Evolutionary conservation across 2,797 vertebrate genomes (phyloP).

Genomic region (Sciurus carolinensis): DNA sequence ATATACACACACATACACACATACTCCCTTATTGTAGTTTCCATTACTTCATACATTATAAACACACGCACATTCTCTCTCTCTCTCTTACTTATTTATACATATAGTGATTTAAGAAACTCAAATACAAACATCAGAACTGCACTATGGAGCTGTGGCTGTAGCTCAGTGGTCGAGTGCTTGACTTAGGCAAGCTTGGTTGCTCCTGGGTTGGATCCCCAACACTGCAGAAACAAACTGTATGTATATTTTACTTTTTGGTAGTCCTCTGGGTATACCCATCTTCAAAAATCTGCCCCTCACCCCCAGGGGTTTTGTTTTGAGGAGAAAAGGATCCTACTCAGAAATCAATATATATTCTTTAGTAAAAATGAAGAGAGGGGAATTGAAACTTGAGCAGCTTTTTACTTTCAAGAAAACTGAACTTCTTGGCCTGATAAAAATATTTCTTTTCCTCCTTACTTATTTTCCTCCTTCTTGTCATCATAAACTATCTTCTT

Average conservation of each 20-base stretch:
- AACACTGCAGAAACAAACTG: background rate
- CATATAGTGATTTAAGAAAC: background rate
- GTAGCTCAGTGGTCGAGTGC: too few species aligned
- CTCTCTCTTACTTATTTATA: background rate
- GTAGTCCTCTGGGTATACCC: background rate
- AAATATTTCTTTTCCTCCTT: background rate
- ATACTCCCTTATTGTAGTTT: background rate
- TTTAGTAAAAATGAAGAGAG: constrained; percentile 14
- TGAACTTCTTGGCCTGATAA: constrained; percentile 12
- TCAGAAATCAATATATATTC: background rate
- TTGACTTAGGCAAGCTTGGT: background rate
- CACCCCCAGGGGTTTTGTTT: background rate
- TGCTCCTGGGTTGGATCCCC: background rate
- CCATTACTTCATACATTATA: too few species aligned
- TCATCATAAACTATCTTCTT: background rate
- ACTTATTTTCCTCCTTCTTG: background rate
- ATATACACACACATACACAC: too few species aligned
- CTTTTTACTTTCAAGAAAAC: constrained; percentile 43
- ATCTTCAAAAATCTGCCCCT: constrained; percentile 11
- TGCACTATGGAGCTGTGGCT: background rate
- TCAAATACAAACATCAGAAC: constrained; percentile 31
- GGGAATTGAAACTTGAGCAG: background rate
- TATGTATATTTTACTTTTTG: background rate
- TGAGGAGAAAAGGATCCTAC: background rate
- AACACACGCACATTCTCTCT: too few species aligned